These are phyloP conservation scores for Hyalella azteca DNA, from an alignment of 2,888 invertebrate genomes.

Conservation along the genomic window DNA sequence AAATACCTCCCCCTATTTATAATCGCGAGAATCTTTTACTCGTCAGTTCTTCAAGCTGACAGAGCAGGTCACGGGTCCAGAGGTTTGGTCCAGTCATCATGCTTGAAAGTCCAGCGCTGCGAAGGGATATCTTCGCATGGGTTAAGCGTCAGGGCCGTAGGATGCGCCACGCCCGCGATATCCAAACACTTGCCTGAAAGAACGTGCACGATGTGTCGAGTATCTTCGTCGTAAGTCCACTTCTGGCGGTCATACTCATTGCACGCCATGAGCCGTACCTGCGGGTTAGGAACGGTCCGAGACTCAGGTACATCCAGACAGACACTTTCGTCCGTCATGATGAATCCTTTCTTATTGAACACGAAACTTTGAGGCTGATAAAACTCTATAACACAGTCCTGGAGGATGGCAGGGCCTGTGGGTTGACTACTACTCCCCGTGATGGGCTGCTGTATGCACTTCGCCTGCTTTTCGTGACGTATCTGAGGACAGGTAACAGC, in stretches of 20 bases:
- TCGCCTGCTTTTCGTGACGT: slow-evolving; percentile 66
- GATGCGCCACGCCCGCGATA: slow-evolving; percentile 64
- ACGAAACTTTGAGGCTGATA: slow-evolving; percentile 74
- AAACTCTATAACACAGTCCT: slow-evolving; percentile 69
- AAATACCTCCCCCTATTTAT: too few species aligned
- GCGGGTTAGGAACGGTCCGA: slow-evolving; percentile 64
- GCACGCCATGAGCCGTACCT: slow-evolving; percentile 76
- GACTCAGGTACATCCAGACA: slow-evolving; percentile 77
- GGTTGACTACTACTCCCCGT: slow-evolving; percentile 71
- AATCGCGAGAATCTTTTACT: too few species aligned
- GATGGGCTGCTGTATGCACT: slow-evolving; percentile 71
- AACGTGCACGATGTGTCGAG: slow-evolving; percentile 66
- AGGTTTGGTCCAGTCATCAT: slow-evolving; percentile 47
- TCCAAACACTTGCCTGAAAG: slow-evolving; percentile 70
- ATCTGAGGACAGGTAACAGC: slow-evolving; percentile 65
- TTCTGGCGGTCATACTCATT: slow-evolving; percentile 71
- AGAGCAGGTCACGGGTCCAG: not conserved
- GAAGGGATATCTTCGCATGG: slow-evolving; percentile 38
- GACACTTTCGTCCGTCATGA: slow-evolving; percentile 87
- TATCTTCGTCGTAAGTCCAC: slow-evolving; percentile 72
- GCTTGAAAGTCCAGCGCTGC: slow-evolving; percentile 53
- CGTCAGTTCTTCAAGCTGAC: too few species aligned
- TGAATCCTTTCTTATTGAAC: slow-evolving; percentile 69
- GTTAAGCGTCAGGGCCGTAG: slow-evolving; percentile 63
- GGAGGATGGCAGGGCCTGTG: slow-evolving; percentile 74